These are phyloP conservation scores for Amphipyra berbera DNA, from an alignment of 2,888 invertebrate species.

Conservation along the genomic window DNA sequence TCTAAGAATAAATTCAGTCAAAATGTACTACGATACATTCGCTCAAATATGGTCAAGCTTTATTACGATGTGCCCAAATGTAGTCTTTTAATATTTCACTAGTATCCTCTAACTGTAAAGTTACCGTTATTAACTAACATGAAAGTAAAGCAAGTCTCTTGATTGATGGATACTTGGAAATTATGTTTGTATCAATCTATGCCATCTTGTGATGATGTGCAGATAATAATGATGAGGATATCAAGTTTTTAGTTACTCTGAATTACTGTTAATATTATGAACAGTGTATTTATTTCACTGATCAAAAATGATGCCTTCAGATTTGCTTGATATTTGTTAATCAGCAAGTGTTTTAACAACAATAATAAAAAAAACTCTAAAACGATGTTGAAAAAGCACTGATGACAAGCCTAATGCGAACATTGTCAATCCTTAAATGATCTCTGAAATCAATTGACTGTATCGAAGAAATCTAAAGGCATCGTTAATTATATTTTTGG, in stretches of 20 bases:
- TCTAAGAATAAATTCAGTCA: conserved; percentile 10
- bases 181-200: conserved; percentile 42
- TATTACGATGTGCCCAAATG: conserved; percentile 27
- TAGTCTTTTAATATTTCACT: conserved; percentile 24
- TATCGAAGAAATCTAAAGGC: neutral
- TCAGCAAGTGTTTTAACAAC: neutral
- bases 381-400: no score
- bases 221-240: conserved; percentile 12
- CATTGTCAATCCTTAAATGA: no score
- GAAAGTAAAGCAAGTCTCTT: conserved; percentile 39
- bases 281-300: neutral
- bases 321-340: neutral
- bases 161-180: conserved; percentile 32
- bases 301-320: neutral
- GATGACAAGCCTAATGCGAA: no score
- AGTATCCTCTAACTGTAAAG: conserved; percentile 32
- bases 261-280: conserved; percentile 14
- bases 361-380: no score
- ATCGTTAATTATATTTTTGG: neutral
- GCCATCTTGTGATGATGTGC: conserved; percentile 33
- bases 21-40: conserved; percentile 3
- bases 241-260: conserved; percentile 6
- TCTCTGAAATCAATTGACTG: no score
- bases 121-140: conserved; percentile 43
- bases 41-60: conserved; percentile 23